Conservation (phyloP, 1,140 invertebrate genomes). For the Neodiprion fabricii region DNA sequence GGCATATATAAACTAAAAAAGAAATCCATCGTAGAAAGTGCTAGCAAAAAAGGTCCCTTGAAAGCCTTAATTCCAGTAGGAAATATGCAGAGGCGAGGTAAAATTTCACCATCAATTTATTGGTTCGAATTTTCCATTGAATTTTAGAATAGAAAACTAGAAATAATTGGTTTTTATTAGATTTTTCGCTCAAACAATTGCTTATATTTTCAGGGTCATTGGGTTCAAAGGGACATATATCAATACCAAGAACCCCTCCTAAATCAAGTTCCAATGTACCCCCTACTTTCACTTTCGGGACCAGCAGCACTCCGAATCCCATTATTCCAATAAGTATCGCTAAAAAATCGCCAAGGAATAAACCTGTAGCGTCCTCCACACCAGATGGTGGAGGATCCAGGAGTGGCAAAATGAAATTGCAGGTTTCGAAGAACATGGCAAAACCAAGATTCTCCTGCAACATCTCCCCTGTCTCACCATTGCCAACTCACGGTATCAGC, state of each 20-base stretch:
- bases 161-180: too few relatives aligned
- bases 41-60: conserved; percentile 50
- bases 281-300: conserved; percentile 27
- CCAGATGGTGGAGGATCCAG: conserved; percentile 35
- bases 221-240: conserved; percentile 21
- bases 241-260: conserved; percentile 30
- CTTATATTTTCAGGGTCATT: conserved; percentile 27
- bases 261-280: conserved; percentile 24
- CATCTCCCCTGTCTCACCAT: conserved; percentile 49
- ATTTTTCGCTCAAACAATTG: not conserved
- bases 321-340: not conserved
- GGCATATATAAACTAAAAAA: conserved; percentile 50
- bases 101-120: not conserved
- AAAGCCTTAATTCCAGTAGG: conserved; percentile 53
- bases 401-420: not conserved
- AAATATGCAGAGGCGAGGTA: conserved; percentile 51
- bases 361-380: conserved; percentile 49
- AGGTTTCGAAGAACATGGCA: not conserved
- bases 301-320: conserved; percentile 48
- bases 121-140: not conserved
- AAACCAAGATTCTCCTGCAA: conserved; percentile 38
- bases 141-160: not conserved
- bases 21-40: conserved; percentile 32
- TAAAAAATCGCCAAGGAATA: conserved; percentile 34
- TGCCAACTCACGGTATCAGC: conserved; percentile 34